A percentile compares a stretch with the other conserved stretches of the same genome.
Conservation (phyloP, 2,113 vertebrate species). For the Mustela nigripes region DNA sequence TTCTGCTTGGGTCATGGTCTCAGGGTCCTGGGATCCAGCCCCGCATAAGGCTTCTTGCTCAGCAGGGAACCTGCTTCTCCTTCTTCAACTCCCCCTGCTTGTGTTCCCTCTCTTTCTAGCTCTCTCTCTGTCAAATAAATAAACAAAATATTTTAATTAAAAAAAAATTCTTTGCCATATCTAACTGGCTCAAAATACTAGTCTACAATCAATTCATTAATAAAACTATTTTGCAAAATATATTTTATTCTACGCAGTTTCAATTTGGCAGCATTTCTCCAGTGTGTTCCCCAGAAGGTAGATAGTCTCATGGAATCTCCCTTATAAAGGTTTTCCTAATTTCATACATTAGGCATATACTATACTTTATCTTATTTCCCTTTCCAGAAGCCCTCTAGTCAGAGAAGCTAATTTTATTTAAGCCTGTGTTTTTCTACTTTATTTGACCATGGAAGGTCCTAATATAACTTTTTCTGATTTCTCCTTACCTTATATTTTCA, state of each 20-base stretch:
- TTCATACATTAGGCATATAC: background rate
- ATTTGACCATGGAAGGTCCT: background rate
- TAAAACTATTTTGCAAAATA: background rate
- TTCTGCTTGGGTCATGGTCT: no score
- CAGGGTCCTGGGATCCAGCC: no score
- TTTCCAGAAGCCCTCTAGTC: constrained; percentile 13
- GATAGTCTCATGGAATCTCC: background rate
- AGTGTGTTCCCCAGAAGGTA: background rate
- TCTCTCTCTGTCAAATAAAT: no score
- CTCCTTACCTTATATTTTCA: background rate
- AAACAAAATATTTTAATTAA: no score
- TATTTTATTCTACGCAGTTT: background rate
- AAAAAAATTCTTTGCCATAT: background rate
- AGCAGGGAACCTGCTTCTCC: no score
- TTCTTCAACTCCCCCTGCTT: no score
- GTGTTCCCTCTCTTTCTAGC: no score
- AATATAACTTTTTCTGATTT: background rate
- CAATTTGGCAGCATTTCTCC: background rate
- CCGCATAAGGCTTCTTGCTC: no score
- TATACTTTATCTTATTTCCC: background rate
- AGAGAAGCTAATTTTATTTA: constrained; percentile 56
- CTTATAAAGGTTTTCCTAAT: background rate
- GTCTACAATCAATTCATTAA: constrained; percentile 36
- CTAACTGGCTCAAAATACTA: background rate
- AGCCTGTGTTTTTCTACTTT: constrained; percentile 37